Percentiles rank a stretch among this genome's conserved stretches.
phyloP scores from a whole-genome alignment of 1,140 invertebrate genomes.

The Geopemphigus sp. region DNA sequence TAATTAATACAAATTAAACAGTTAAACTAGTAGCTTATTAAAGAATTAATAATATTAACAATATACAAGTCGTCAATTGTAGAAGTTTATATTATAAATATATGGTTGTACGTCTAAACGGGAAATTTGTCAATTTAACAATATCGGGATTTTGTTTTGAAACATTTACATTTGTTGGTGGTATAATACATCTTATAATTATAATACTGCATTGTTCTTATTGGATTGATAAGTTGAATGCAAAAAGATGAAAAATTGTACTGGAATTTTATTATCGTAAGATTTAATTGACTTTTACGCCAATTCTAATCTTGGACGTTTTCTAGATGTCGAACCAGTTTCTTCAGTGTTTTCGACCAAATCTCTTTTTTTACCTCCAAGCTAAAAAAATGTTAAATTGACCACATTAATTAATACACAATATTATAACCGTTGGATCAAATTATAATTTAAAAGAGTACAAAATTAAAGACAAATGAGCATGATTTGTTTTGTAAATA shows the following conservation, averaged over 20 bases:
- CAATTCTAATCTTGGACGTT: slow-evolving; percentile 19
- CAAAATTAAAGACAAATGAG: not conserved
- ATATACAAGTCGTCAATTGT: too few species aligned
- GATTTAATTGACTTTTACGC: not conserved
- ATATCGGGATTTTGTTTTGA: not conserved
- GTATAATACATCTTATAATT: not conserved
- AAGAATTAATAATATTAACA: too few species aligned
- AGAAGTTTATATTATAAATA: too few species aligned
- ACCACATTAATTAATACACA: not conserved
- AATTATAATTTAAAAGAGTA: not conserved
- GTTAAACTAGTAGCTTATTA: too few species aligned
- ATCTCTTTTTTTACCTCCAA: slow-evolving; percentile 43
- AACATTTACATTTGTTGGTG: not conserved
- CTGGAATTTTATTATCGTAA: not conserved
- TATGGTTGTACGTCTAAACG: too few species aligned
- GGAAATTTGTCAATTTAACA: not conserved
- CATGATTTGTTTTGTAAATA: not conserved
- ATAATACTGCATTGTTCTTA: not conserved
- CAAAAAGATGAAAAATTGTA: not conserved
- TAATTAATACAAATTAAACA: too few species aligned
- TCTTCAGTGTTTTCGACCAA: slow-evolving; percentile 10
- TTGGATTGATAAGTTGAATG: not conserved
- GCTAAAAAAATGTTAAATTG: slow-evolving; percentile 23
- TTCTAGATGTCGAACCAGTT: slow-evolving; percentile 13
- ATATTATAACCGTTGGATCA: not conserved